Conservation (phyloP, 1,140 invertebrate species). For the Tribolium castaneum region DNA sequence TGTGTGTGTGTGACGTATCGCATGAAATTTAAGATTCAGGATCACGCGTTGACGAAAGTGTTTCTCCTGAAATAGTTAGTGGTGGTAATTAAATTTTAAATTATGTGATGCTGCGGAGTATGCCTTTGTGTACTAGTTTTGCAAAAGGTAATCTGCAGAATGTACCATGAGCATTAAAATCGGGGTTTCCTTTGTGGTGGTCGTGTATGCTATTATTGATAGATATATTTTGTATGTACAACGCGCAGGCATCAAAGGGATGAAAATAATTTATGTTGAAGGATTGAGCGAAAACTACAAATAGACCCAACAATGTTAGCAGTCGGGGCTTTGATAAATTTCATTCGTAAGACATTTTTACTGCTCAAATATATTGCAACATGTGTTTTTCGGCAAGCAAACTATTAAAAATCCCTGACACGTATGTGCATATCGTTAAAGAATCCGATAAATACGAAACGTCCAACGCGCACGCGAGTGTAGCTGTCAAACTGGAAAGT, state of each 20-base stretch:
- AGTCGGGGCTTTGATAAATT: not conserved
- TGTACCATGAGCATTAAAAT: constrained; percentile 2
- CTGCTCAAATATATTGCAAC: not conserved
- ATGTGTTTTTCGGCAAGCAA: not conserved
- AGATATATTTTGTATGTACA: constrained; percentile 7
- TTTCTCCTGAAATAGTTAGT: not conserved
- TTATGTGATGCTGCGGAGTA: not conserved
- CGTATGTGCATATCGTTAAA: not conserved
- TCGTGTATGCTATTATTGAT: constrained; percentile 18
- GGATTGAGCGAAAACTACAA: not conserved
- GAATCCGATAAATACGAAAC: not conserved
- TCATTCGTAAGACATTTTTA: constrained; percentile 2
- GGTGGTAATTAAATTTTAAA: not conserved
- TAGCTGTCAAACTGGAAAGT: not conserved
- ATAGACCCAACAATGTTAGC: not conserved
- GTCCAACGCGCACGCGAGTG: not conserved
- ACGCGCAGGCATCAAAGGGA: constrained; percentile 4
- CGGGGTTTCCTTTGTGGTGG: constrained; percentile 11
- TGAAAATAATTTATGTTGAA: constrained; percentile 19
- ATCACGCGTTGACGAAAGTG: not conserved
- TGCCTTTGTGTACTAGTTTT: constrained; percentile 1
- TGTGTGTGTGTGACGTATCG: not conserved
- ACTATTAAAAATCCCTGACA: not conserved
- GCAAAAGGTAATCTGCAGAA: constrained; percentile 25
- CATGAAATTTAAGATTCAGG: not conserved